Evolutionary conservation across 2,888 invertebrate genomes (phyloP).

Genomic region (Lingula anatina): DNA sequence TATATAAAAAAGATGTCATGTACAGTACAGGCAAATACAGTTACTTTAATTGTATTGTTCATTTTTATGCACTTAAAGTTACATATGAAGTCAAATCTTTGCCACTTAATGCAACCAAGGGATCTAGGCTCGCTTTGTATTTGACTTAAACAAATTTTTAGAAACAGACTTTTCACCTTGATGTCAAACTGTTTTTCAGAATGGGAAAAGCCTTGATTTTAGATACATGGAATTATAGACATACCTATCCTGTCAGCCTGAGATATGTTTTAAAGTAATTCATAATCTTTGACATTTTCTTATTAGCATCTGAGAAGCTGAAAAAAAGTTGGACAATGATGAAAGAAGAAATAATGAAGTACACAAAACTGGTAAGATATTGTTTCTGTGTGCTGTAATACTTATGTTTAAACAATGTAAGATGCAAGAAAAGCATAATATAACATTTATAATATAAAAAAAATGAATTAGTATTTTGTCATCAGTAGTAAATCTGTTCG

Average conservation of each 20-base stretch:
- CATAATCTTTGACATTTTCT: not conserved
- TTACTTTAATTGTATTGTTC: too few species aligned
- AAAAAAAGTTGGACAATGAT: conserved; percentile 28
- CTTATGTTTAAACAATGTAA: too few species aligned
- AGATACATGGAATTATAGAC: not conserved
- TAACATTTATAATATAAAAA: too few species aligned
- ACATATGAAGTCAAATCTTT: too few species aligned
- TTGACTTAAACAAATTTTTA: too few species aligned
- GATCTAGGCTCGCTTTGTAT: too few species aligned
- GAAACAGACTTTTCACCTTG: too few species aligned
- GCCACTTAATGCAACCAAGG: too few species aligned
- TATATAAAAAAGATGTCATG: too few species aligned
- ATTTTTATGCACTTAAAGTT: too few species aligned
- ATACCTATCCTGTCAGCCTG: not conserved
- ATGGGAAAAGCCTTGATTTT: conserved; percentile 1
- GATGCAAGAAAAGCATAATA: too few species aligned
- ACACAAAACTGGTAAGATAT: conserved; percentile 24
- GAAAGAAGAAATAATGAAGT: conserved; percentile 25
- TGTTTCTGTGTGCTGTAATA: not conserved
- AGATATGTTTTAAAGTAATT: not conserved
- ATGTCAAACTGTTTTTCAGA: not conserved
- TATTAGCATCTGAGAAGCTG: conserved; percentile 27
- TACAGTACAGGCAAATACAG: too few species aligned
- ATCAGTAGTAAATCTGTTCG: not conserved
- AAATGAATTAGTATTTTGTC: not conserved